Conservation (phyloP, 2,888 invertebrate genomes). For the Harmothoe impar region DNA sequence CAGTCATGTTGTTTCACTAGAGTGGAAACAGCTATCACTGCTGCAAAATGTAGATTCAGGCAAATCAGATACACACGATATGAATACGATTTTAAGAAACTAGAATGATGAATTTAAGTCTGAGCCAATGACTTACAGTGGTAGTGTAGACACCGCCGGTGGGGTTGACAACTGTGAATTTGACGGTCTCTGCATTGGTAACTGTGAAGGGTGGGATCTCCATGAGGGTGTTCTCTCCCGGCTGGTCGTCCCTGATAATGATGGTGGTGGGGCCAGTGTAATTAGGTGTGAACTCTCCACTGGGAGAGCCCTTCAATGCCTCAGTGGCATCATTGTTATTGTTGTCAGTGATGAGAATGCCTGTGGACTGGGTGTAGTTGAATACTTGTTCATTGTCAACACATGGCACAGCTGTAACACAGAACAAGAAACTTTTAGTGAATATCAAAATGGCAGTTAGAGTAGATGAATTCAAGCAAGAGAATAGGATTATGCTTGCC, state of each 20-base stretch:
- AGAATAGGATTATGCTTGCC: too few species aligned
- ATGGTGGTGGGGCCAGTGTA: background rate
- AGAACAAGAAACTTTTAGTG: background rate
- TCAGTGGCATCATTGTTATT: background rate
- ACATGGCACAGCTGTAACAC: background rate
- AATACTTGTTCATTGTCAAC: background rate
- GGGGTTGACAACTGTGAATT: background rate
- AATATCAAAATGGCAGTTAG: too few species aligned
- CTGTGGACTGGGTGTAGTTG: constrained; percentile 10
- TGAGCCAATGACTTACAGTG: background rate
- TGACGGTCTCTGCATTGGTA: constrained; percentile 37
- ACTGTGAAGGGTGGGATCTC: constrained; percentile 35
- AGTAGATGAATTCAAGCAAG: too few species aligned
- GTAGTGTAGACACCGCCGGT: constrained; percentile 28
- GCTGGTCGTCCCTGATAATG: background rate
- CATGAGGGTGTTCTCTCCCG: constrained; percentile 28
- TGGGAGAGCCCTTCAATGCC: constrained; percentile 25
- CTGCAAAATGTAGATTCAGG: too few species aligned
- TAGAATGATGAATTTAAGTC: too few species aligned
- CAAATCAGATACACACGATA: too few species aligned
- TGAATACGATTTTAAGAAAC: too few species aligned
- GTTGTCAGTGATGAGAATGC: constrained; percentile 3
- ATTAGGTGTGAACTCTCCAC: background rate
- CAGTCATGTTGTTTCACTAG: too few species aligned
- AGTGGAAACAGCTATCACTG: too few species aligned